Percentiles rank a stretch among this genome's conserved stretches.
phyloP scores from a whole-genome alignment of 1,140 invertebrate species.

The Hormaphis cornu region DNA sequence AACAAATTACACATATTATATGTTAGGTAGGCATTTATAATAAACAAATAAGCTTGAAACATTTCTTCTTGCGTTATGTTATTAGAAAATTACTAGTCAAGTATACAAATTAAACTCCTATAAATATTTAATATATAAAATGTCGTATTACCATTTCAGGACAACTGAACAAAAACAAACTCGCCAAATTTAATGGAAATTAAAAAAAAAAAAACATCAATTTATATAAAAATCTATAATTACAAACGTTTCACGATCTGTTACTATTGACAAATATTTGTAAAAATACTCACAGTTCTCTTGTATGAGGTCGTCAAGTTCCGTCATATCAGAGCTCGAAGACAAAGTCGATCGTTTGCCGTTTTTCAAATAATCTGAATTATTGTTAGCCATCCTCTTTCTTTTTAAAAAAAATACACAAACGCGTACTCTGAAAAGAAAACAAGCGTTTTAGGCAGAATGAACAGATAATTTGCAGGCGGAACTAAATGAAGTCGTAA shows the following conservation, averaged over 20 bases:
- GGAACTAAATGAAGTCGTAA: neutral
- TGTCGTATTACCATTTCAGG: too few relatives aligned
- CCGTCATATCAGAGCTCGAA: neutral
- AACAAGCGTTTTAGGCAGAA: neutral
- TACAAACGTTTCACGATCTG: neutral
- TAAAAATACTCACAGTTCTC: neutral
- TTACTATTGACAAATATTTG: neutral
- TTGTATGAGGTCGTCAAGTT: slow-evolving; percentile 7
- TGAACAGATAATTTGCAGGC: neutral
- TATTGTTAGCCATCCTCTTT: slow-evolving; percentile 26
- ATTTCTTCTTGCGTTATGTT: too few relatives aligned
- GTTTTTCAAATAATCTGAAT: slow-evolving; percentile 27
- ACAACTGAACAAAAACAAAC: too few relatives aligned
- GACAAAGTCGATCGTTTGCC: neutral
- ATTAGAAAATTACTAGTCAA: too few relatives aligned
- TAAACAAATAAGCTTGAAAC: too few relatives aligned
- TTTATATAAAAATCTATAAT: neutral
- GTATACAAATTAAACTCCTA: too few relatives aligned
- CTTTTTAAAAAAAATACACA: neutral
- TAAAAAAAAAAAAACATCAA: too few relatives aligned
- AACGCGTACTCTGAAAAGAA: neutral
- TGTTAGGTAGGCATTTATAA: neutral
- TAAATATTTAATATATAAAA: too few relatives aligned
- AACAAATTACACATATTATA: neutral
- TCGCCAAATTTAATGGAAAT: too few relatives aligned